Conservation (phyloP, 2,113 vertebrate genomes). For the Caloenas nicobarica region DNA sequence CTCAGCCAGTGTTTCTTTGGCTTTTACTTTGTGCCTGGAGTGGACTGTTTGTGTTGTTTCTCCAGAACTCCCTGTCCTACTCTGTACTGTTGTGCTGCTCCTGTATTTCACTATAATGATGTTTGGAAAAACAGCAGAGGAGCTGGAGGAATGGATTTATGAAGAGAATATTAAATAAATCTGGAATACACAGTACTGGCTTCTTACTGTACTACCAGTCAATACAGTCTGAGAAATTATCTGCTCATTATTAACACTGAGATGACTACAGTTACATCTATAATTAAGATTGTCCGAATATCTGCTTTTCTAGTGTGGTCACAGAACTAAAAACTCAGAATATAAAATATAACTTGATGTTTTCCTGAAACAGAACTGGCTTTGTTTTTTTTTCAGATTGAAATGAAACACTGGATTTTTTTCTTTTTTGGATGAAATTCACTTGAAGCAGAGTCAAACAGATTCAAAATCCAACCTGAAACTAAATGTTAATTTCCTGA, state of each 20-base stretch:
- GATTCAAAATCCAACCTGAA: neutral
- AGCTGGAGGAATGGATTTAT: neutral
- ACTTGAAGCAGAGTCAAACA: neutral
- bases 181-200: neutral
- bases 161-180: neutral
- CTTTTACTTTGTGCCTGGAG: neutral
- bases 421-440: neutral
- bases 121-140: neutral
- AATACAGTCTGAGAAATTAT: neutral
- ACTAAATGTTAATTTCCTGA: constrained; percentile 12
- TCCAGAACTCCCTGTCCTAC: neutral
- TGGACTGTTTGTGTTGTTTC: neutral
- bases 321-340: neutral
- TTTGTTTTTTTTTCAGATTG: neutral
- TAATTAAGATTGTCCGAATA: neutral
- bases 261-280: neutral
- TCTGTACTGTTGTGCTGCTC: neutral
- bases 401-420: neutral
- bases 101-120: neutral
- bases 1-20: neutral
- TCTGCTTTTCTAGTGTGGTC: neutral
- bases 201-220: neutral
- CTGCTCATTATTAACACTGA: neutral
- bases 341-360: neutral
- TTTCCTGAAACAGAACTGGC: constrained; percentile 12